These are phyloP conservation scores for Perodicticus potto DNA, from an alignment of 2,797 vertebrate genomes.

Conservation along the genomic window DNA sequence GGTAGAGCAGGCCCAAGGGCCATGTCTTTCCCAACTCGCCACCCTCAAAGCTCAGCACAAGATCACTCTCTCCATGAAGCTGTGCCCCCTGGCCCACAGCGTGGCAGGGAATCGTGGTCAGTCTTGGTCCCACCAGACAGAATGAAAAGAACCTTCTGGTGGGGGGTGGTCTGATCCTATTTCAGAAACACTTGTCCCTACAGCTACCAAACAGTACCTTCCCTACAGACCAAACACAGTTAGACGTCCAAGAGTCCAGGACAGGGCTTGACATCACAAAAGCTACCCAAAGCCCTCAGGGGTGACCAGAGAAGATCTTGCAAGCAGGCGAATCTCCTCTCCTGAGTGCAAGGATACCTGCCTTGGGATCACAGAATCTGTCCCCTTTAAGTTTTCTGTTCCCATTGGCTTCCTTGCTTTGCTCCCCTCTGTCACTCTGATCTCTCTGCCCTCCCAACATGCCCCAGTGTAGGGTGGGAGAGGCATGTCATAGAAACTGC, in stretches of 20 bases:
- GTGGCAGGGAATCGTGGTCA: neutral
- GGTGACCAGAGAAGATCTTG: neutral
- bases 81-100: neutral
- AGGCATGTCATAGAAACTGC: neutral
- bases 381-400: neutral
- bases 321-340: fast-evolving
- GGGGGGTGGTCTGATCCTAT: neutral
- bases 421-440: neutral
- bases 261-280: neutral
- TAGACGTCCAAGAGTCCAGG: neutral
- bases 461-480: neutral
- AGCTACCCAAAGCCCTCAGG: neutral
- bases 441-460: neutral
- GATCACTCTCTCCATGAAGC: neutral
- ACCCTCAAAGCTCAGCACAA: neutral
- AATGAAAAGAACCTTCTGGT: neutral
- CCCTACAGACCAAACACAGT: neutral
- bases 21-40: neutral
- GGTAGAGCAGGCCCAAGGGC: neutral
- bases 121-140: neutral
- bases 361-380: neutral
- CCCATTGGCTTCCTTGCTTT: neutral
- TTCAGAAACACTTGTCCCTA: no score
- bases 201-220: neutral
- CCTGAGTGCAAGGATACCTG: neutral